phyloP scores from a whole-genome alignment of 2,113 vertebrate species.

The Xyliphius kryptos region DNA sequence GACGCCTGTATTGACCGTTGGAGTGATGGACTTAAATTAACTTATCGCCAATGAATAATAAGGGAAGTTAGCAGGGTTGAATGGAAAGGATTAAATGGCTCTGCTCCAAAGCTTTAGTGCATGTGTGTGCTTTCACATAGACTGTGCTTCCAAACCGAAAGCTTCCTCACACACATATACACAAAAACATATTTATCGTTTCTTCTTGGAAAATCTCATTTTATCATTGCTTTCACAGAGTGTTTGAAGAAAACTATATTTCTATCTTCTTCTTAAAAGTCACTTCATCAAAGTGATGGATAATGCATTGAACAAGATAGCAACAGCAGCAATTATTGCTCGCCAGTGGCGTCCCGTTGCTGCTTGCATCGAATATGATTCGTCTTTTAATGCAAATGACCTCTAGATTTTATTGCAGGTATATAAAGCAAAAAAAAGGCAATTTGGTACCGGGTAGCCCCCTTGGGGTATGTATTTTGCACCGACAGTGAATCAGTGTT shows the following conservation, averaged over 20 bases:
- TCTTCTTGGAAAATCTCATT: constrained; percentile 47
- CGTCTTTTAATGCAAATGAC: constrained; percentile 66
- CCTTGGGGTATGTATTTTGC: constrained; percentile 91
- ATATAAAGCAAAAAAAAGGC: constrained; percentile 55
- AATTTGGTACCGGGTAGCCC: constrained; percentile 65
- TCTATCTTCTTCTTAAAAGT: constrained; percentile 59
- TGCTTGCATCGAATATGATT: constrained; percentile 68
- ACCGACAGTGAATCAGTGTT: constrained; percentile 99
- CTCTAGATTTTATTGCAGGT: constrained; percentile 74
- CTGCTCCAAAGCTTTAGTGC: constrained; percentile 48
- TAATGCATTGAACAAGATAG: constrained; percentile 60
- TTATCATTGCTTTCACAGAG: no score
- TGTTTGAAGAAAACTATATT: no score
- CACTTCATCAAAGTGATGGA: constrained; percentile 68
- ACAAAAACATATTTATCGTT: constrained; percentile 43
- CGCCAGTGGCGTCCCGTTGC: constrained; percentile 52
- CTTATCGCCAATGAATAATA: constrained; percentile 38
- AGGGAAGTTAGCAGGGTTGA: constrained; percentile 45
- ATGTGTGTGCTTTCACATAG: constrained; percentile 38
- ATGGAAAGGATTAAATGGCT: constrained; percentile 44
- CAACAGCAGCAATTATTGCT: constrained; percentile 65
- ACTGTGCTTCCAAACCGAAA: constrained; percentile 41
- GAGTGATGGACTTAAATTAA: constrained; percentile 37
- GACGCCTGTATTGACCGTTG: constrained; percentile 29
- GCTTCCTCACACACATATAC: constrained; percentile 30